These are phyloP conservation scores for Aphidius ervi DNA, from an alignment of 1,140 invertebrate species.

Conservation along the genomic window DNA sequence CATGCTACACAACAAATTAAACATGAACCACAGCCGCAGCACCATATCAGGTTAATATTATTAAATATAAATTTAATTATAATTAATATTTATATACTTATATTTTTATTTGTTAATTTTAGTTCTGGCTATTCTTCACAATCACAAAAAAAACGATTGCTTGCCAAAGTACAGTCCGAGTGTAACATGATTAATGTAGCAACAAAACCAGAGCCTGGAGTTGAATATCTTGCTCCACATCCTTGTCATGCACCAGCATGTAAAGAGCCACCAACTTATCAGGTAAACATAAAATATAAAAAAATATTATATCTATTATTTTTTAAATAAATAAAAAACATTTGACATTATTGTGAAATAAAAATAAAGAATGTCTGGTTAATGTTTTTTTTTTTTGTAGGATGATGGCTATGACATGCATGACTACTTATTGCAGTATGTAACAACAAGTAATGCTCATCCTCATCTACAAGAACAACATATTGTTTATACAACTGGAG, in stretches of 20 bases:
- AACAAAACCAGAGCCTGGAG: conserved; percentile 51
- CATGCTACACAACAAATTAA: conserved; percentile 54
- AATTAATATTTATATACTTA: not conserved
- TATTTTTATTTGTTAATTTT: conserved; percentile 25
- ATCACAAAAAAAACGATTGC: conserved; percentile 82
- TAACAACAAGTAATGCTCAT: conserved; percentile 50
- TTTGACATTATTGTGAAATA: not conserved
- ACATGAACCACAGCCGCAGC: conserved; percentile 56
- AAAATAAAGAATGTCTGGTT: not conserved
- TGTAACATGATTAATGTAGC: conserved; percentile 58
- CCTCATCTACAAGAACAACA: conserved; percentile 56
- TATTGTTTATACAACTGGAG: conserved; percentile 54
- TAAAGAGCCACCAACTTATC: conserved; percentile 54
- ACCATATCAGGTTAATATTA: conserved; percentile 43
- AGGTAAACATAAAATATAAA: conserved; percentile 31
- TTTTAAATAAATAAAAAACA: too few species aligned
- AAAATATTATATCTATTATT: too few species aligned
- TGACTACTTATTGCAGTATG: conserved; percentile 57
- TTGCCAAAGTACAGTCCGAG: conserved; percentile 83
- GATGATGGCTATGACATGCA: conserved; percentile 50
- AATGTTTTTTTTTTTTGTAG: conserved; percentile 36
- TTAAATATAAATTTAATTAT: not conserved
- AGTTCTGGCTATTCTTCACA: conserved; percentile 58
- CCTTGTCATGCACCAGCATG: conserved; percentile 52
- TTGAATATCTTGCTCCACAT: conserved; percentile 51